These are phyloP conservation scores for Condylostylus longicornis DNA, from an alignment of 1,140 invertebrate genomes.

Conservation along the genomic window DNA sequence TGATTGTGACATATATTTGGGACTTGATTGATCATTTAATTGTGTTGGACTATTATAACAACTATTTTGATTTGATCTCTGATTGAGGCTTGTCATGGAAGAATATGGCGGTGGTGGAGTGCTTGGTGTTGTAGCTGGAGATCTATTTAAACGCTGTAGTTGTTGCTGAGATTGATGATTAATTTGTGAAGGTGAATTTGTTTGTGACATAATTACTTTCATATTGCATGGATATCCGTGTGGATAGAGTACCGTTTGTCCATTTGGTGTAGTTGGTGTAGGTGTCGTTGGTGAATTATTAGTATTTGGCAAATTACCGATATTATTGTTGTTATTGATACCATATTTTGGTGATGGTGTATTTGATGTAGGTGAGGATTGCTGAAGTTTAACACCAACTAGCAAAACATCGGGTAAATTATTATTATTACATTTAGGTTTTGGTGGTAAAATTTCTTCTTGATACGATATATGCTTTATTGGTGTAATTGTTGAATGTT, in stretches of 20 bases:
- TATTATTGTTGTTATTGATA: conserved; percentile 10
- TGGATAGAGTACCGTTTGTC: too few relatives aligned
- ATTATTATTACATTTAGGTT: conserved; percentile 25
- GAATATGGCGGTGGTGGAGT: too few relatives aligned
- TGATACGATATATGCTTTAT: conserved; percentile 14
- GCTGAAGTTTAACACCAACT: conserved; percentile 33
- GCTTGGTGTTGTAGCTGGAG: background rate
- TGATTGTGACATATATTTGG: conserved; percentile 26
- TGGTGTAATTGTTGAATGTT: conserved; percentile 15
- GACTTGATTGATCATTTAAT: too few relatives aligned
- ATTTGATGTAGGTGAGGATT: conserved; percentile 14
- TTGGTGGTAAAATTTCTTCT: conserved; percentile 14
- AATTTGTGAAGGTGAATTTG: too few relatives aligned
- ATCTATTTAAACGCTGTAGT: background rate
- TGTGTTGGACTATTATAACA: too few relatives aligned
- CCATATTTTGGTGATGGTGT: conserved; percentile 12
- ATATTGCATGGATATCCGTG: too few relatives aligned
- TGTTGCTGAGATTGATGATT: too few relatives aligned
- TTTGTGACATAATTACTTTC: too few relatives aligned
- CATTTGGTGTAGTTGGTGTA: too few relatives aligned
- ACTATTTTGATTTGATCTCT: too few relatives aligned
- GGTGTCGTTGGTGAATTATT: background rate
- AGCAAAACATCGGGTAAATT: conserved; percentile 37
- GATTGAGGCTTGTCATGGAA: too few relatives aligned
- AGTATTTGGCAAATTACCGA: conserved; percentile 7